Percentiles rank a stretch among this genome's conserved stretches.
These are phyloP conservation scores for Bos javanicus DNA, from an alignment of 2,113 vertebrate genomes.

Conservation along the genomic window DNA sequence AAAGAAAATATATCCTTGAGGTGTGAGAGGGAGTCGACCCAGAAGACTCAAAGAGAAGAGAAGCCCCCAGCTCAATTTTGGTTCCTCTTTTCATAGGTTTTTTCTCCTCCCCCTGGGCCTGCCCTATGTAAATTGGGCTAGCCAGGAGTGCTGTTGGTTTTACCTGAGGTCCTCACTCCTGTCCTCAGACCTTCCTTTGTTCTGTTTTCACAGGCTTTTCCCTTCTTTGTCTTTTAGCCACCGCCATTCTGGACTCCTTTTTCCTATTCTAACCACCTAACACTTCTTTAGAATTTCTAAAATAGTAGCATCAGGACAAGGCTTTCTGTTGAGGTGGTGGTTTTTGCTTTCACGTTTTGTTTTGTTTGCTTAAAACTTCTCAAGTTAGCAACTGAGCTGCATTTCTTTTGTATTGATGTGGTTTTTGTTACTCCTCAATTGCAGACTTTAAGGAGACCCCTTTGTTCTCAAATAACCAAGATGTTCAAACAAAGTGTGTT, in stretches of 20 bases:
- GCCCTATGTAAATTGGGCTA: background rate
- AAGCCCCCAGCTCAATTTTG: background rate
- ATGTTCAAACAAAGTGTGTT: background rate
- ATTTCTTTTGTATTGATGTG: background rate
- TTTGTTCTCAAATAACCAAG: slow-evolving; percentile 7
- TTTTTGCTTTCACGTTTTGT: background rate
- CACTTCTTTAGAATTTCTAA: background rate
- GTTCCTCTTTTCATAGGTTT: background rate
- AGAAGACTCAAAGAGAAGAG: background rate
- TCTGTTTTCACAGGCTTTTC: background rate
- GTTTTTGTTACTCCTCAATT: background rate
- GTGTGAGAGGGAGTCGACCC: background rate
- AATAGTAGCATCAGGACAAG: background rate
- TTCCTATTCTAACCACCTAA: background rate
- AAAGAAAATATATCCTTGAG: background rate
- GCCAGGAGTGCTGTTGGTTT: background rate
- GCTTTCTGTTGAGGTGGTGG: background rate
- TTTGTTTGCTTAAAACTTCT: slow-evolving; percentile 17
- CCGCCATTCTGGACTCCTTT: background rate
- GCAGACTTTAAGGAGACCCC: background rate
- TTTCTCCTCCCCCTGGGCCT: background rate
- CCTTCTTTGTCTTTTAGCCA: background rate
- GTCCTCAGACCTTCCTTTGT: background rate
- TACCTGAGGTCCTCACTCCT: background rate
- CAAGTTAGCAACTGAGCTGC: background rate